These are phyloP conservation scores for Myiopsitta monachus DNA, from an alignment of 2,113 vertebrate species.

Conservation along the genomic window DNA sequence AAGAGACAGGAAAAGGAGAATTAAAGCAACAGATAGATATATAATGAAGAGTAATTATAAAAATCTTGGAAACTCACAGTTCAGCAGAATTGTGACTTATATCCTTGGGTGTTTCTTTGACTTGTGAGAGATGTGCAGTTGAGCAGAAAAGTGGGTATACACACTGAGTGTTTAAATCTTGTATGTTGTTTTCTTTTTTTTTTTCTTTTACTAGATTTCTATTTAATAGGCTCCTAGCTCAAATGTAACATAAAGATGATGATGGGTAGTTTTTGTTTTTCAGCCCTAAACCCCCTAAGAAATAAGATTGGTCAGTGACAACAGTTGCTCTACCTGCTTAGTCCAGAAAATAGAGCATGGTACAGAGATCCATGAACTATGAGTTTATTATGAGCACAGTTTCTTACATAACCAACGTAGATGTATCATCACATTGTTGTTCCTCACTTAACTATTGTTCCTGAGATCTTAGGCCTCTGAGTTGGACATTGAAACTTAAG, in stretches of 20 bases:
- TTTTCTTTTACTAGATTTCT: not conserved
- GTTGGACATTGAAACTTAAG: not conserved
- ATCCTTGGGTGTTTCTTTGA: not conserved
- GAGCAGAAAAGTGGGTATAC: not conserved
- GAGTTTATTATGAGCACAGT: not conserved
- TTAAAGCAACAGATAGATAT: not conserved
- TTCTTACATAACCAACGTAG: not conserved
- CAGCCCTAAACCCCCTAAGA: not conserved
- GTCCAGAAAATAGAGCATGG: not conserved
- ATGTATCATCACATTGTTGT: not conserved
- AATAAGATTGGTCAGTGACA: not conserved
- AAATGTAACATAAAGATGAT: not conserved
- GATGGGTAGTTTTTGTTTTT: not conserved
- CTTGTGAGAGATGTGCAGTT: not conserved
- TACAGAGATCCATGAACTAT: not conserved
- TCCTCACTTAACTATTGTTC: not conserved
- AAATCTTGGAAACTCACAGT: not conserved
- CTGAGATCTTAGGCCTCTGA: not conserved
- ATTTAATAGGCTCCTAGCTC: not conserved
- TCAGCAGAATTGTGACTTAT: not conserved
- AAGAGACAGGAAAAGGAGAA: not conserved
- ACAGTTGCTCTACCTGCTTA: not conserved
- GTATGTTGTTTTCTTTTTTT: not conserved
- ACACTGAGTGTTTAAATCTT: not conserved
- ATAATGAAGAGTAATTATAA: not conserved